Base-by-base conservation (phyloP, 2,113 vertebrate species). In the Naja naja region DNA sequence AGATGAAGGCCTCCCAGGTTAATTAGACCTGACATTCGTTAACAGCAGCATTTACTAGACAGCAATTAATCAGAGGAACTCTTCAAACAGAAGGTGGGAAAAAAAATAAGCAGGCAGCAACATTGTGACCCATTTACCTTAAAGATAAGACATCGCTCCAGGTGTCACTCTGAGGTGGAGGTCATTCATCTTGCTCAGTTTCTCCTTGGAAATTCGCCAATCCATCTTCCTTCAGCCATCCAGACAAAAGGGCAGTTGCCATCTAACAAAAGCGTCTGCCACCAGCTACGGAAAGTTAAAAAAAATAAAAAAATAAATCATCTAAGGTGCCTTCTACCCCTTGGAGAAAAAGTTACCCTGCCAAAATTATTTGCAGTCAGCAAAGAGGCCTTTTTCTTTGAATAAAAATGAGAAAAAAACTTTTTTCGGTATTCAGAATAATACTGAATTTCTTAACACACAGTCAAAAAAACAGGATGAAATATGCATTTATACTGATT, bases 11-110 rank as follows among this genome's bases (percentile, higher is more conserved):
- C 97, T 95, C 94, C 64, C 93, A 97, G 98, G 97, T 98, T 98
- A 98, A 98, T 98, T 98, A 97, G 97, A 95, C 97, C 96, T 98
- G 98, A 98, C 97, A 98, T 98, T 98, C 97, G 97, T 98, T 98
- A 98, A 97, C 98, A 97, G 97, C 97, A 97, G 97, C 96, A 95
- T 98, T 98, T 97, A 98, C 98, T 96, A 97, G 96, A 95, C 60
- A 97, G 97, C 96, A 98, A 98, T 98, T 98, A 98, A 98, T 98
- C 98, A 98, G 98, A 91, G 97, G 97, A 98, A 98, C 98, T 98
- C 98, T 98, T 97, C 97, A 98, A 98, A 98, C 97, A 98, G 97
- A 96, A 98, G 98, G 97, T 97, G 97, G 96, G 96, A 98, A 94
- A 98, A 98, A 98, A 98, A 98, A 98, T 98, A 98, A 98, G 98